Base-by-base conservation (phyloP, 2,113 vertebrate species). In the Sclerurus mexicanus region DNA sequence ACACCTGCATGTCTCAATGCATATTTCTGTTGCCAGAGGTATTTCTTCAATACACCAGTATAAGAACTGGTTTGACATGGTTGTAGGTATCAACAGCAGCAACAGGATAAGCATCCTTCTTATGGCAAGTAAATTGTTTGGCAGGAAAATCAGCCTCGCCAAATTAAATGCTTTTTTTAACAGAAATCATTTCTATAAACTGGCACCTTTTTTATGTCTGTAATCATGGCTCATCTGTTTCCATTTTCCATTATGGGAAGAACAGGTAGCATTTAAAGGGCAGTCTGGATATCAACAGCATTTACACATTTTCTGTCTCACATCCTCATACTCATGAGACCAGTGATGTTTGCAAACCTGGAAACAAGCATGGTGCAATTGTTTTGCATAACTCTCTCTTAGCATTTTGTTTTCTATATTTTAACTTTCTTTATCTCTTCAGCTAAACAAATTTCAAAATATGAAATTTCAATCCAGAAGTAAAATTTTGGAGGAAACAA, bases 41-140 rank as follows among this genome's bases (percentile, higher is more conserved):
- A 55, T 85, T 74, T 53, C 39, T 49, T 55, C 7, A 58, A 23
- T 58, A 28, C 28, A 20, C 19, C 0, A 0, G 35, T 21, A 58
- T 0, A 56, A 0, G 0, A 77, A 66, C 0, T 1, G 2, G 23
- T 25, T 50, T 62, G 27, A 15, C 15, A 49, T 15, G 33, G 66
- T 42, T 56, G 13, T 23, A 77, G 30, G 3, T 50, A 62, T 28
- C 46, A 84, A 47, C 37, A 81, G 12, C 25, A 71, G 47, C 39
- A 74, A 25, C 0, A 50, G 37, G 28, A 46, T 39, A 67, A 62
- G 4, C 8, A 81, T 31, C 15, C 9, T 59, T 84, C 56, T 62
- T 40, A 42, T 19, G 16, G 6, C 22, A 55, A 56, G 12, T 9
- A 46, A 87, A n/a, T 19, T 69, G 4, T n/a, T 53, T 37, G 50